Evolutionary conservation across 2,888 invertebrate species (phyloP), one percentile per base, ranked within the genome.

Genomic region (Chromoteleia sp.): DNA sequence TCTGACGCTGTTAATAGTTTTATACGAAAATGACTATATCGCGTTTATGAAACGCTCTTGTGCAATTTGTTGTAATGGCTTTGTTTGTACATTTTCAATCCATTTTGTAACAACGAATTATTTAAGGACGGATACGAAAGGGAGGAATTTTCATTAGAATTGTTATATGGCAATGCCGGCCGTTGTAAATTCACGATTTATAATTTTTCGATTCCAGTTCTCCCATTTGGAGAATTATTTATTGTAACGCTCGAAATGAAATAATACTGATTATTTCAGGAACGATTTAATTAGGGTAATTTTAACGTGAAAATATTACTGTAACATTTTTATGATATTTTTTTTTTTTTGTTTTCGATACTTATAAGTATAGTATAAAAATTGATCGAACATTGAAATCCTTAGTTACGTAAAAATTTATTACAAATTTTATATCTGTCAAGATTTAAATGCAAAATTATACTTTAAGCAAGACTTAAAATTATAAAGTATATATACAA

Each of bases 11-110:
- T 17, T 43, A n/a, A 25, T n/a, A 21, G n/a, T 48, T 48, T 21
- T n/a, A 41, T 4, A 1, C n/a, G n/a, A 25, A 48, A 25, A 48
- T 25, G 25, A 48, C n/a, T 25, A 48, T 48, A 12, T 25, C 5
- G 25, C n/a, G 10, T 48, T 21, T 25, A 29, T 29, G 29, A 29
- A 61, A 30, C 15, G 33, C 19, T 8, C 3, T 61, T 33, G 17
- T 33, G 33, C 33, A 61, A 48, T 61, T 29, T 43, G 6, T 29
- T 25, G 41, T 43, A 59, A 59, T 43, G 15, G 7, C 25, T 41
- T 10, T 29, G 25, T 25, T 43, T 43, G n/a, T 59, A 41, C 43
- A 45, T 58, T 58, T 58, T 39, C 17, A 58, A 58, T 41, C 58
- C 36, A 41, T 58, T 41, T 58, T 39, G 39, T 41, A 17, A 39